Percentiles rank a stretch among this genome's conserved stretches.
phyloP scores from a whole-genome alignment of 2,888 invertebrate species.

The Synergus umbraculus region DNA sequence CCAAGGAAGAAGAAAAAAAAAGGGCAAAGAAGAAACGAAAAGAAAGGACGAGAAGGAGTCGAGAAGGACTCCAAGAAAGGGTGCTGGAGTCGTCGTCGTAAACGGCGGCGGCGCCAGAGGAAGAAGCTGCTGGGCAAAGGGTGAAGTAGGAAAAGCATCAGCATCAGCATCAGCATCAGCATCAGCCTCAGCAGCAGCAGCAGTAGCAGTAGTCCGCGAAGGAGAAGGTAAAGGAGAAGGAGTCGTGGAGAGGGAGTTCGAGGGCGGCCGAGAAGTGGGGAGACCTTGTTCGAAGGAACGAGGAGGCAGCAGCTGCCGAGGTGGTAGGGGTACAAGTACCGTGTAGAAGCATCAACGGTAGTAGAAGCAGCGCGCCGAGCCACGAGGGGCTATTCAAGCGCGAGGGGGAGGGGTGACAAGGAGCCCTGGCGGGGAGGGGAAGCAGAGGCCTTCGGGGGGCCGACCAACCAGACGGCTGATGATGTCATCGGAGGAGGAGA shows the following conservation, averaged over 20 bases:
- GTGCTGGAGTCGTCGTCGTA: slow-evolving; percentile 47
- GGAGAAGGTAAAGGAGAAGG: slow-evolving; percentile 59
- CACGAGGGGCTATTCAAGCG: slow-evolving; percentile 84
- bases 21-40: slow-evolving; percentile 47
- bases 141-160: slow-evolving; percentile 45
- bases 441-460: slow-evolving; percentile 89
- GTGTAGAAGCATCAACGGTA: slow-evolving; percentile 72
- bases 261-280: slow-evolving; percentile 56
- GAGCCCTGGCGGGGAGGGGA: slow-evolving; percentile 81
- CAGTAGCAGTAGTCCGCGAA: slow-evolving; percentile 79
- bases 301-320: slow-evolving; percentile 58
- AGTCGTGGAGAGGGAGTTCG: slow-evolving; percentile 54
- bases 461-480: slow-evolving; percentile 86
- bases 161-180: slow-evolving; percentile 67
- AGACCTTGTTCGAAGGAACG: slow-evolving; percentile 57
- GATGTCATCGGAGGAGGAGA: slow-evolving; percentile 98
- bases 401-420: slow-evolving; percentile 81
- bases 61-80: slow-evolving; percentile 47
- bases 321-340: slow-evolving; percentile 59
- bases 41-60: slow-evolving; percentile 47
- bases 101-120: slow-evolving; percentile 51
- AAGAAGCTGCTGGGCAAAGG: slow-evolving; percentile 55
- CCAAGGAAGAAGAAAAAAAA: slow-evolving; percentile 53
- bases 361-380: slow-evolving; percentile 81
- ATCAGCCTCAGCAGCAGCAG: slow-evolving; percentile 54